Base-by-base conservation (phyloP, 2,797 vertebrate species). In the Labeo calbasu region DNA sequence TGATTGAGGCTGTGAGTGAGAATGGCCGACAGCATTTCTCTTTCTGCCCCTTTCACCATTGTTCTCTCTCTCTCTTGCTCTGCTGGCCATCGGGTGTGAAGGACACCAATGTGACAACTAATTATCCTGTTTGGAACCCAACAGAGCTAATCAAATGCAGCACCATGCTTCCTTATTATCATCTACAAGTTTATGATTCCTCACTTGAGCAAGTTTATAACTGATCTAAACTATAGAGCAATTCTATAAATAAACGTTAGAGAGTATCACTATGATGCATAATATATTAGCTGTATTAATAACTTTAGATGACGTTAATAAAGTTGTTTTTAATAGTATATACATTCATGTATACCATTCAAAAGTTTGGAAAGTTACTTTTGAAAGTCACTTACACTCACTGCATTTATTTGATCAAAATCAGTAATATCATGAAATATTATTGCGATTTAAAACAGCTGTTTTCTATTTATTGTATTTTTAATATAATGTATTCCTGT, bases 51-150 rank as follows among this genome's bases (percentile, higher is more conserved):
- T 53, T 59, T 84, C 68, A 73, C 69, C 71, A 21, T 46, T 75
- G 40, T 70, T 81, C 70, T 70, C 19, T 77, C 19, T 77, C 61
- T 84, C 59, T 50, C 77, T 68, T 40, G 51, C 55, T 65, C 46
- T 65, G 70, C 89, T 92, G 91, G 85, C 91, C 89, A 93, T 87
- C 91, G 93, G 86, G 90, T 94, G 93, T 95, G 94, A 95, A 96
- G 94, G 94, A 90, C 93, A 94, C 92, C 78, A 90, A 91, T 92
- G 91, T 95, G 94, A 95, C 93, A 94, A 91, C 90, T 93, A 94
- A 94, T 94, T 94, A 94, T 91, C 89, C 87, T 89, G 87, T 85
- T 91, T 92, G 91, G 90, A 93, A 93, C 91, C 89, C 89, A 72
- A 53, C 70, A 43, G 48, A 77, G 81, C 66, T 83, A 75, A 86